phyloP scores from a whole-genome alignment of 2,888 invertebrate genomes.

The Drosophila flavopinicola region DNA sequence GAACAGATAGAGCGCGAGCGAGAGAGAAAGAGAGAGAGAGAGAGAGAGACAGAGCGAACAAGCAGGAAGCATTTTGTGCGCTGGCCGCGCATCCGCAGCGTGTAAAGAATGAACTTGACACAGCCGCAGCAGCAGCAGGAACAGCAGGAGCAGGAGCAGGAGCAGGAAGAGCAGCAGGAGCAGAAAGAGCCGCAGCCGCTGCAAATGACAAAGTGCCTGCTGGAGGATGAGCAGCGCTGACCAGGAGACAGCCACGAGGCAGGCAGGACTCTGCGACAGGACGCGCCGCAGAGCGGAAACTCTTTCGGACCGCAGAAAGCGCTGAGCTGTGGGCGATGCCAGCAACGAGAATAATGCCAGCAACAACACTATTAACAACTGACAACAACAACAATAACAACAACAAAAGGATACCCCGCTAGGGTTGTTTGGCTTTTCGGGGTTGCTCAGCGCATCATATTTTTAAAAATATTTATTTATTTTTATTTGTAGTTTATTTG shows the following conservation, averaged over 20 bases:
- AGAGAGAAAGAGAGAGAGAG: not conserved
- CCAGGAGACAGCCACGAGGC: not conserved
- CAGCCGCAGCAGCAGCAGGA: constrained; percentile 36
- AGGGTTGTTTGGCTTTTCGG: constrained; percentile 21
- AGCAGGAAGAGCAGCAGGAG: no score
- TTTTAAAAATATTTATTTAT: constrained; percentile 22
- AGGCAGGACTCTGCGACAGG: constrained; percentile 16
- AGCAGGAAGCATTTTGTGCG: constrained; percentile 35
- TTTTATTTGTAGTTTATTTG: constrained; percentile 7
- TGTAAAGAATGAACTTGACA: constrained; percentile 62
- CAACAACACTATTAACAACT: constrained; percentile 11
- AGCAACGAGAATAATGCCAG: constrained; percentile 26
- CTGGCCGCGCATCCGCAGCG: constrained; percentile 33
- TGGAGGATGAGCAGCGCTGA: constrained; percentile 30
- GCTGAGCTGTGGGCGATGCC: constrained; percentile 56
- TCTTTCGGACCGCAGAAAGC: constrained; percentile 62
- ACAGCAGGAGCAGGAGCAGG: no score
- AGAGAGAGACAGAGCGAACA: not conserved
- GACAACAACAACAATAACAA: constrained; percentile 17
- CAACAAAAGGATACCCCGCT: constrained; percentile 19
- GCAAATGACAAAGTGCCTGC: constrained; percentile 59
- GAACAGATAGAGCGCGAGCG: not conserved
- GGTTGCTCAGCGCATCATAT: constrained; percentile 33
- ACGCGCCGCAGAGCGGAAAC: constrained; percentile 62
- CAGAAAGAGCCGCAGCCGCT: constrained; percentile 26